These are phyloP conservation scores for Pholis gunnellus DNA, from an alignment of 2,113 vertebrate genomes.

Conservation along the genomic window DNA sequence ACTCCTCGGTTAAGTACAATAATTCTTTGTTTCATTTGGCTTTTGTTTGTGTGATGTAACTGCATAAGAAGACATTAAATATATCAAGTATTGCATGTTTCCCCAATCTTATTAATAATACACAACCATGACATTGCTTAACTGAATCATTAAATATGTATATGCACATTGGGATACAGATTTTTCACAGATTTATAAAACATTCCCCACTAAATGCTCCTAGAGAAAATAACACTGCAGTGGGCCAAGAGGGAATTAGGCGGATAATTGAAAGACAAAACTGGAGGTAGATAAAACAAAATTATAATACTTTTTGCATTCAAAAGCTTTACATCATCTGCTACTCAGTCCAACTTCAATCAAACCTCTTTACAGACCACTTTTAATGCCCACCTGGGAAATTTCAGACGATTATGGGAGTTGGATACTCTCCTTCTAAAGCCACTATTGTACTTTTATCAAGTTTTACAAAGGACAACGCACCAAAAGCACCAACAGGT, in stretches of 20 bases:
- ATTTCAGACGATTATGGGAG: neutral
- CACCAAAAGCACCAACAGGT: conserved; percentile 5
- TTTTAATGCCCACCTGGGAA: neutral
- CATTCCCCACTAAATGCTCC: conserved; percentile 43
- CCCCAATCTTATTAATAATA: conserved; percentile 62
- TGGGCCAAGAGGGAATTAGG: conserved; percentile 15
- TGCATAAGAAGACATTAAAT: conserved; percentile 5
- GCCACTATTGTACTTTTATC: neutral
- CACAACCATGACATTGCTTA: conserved; percentile 58
- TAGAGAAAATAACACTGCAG: neutral
- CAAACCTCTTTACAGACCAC: neutral
- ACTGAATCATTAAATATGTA: conserved; percentile 68
- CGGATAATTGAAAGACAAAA: conserved; percentile 40
- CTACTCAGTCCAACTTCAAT: neutral
- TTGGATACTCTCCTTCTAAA: neutral
- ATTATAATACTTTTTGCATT: conserved; percentile 10
- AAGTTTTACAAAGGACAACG: conserved; percentile 1
- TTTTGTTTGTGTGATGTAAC: neutral
- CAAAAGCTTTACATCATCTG: conserved; percentile 3
- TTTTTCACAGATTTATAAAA: conserved; percentile 51
- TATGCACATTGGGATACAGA: conserved; percentile 53
- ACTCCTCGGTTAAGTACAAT: neutral
- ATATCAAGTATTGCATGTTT: conserved; percentile 36
- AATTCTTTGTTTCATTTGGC: neutral
- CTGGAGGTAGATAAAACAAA: conserved; percentile 1